Conservation (phyloP, 2,797 vertebrate species). For the Xenops minutus region DNA sequence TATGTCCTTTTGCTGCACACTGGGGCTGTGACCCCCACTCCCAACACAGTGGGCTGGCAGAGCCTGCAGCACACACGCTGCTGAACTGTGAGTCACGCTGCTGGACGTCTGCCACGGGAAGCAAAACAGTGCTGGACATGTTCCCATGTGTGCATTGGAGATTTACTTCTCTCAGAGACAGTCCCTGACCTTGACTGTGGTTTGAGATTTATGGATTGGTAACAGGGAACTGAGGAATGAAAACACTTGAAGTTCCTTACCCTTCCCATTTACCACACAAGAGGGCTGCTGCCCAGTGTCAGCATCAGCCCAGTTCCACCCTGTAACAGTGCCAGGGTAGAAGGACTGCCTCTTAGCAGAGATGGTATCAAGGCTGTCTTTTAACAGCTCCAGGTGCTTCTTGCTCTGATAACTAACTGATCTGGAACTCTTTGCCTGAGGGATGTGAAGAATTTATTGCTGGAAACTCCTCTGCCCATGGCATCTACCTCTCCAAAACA, state of each 20-base stretch:
- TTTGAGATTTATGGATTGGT: conserved; percentile 24
- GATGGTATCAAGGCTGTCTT: background rate
- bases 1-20: background rate
- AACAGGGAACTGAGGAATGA: conserved; percentile 26
- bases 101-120: background rate
- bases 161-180: conserved; percentile 25
- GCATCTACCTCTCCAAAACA: background rate
- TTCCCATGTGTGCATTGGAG: conserved; percentile 1
- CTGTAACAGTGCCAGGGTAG: background rate
- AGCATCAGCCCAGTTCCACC: background rate
- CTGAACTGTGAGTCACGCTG: background rate
- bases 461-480: background rate
- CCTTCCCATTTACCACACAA: background rate
- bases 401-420: background rate
- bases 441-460: background rate
- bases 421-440: background rate
- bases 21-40: background rate
- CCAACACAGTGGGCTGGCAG: background rate
- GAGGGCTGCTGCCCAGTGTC: background rate
- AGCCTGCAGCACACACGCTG: background rate
- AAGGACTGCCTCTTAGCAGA: background rate
- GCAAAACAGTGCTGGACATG: background rate
- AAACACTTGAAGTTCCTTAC: conserved; percentile 26
- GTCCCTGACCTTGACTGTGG: conserved; percentile 15
- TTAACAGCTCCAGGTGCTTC: background rate